A percentile compares a stretch with the other conserved stretches of the same genome.
Conservation (phyloP, 2,797 vertebrate genomes). For the Lindbergichthys nudifrons region DNA sequence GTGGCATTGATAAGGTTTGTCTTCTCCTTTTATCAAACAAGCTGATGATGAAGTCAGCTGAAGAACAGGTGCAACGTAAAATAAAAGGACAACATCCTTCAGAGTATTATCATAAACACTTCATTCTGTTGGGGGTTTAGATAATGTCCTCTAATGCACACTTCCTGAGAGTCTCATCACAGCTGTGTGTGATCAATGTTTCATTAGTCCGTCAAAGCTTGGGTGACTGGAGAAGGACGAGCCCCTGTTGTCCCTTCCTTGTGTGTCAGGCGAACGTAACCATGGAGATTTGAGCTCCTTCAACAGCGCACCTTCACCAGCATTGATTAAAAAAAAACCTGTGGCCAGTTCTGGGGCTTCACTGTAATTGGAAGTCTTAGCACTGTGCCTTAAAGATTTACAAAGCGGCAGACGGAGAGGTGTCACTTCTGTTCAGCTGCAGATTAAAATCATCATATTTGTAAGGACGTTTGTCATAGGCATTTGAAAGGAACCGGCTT, state of each 20-base stretch:
- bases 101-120: conserved; percentile 24
- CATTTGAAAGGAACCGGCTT: neutral
- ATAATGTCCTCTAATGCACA: conserved; percentile 17
- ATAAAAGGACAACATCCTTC: conserved; percentile 8
- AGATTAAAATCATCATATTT: conserved; percentile 3
- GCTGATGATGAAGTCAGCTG: neutral
- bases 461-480: neutral
- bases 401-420: neutral
- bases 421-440: conserved; percentile 1
- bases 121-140: conserved; percentile 18
- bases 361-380: conserved; percentile 56
- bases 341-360: conserved; percentile 38
- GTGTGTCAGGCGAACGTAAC: conserved; percentile 68
- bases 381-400: conserved; percentile 55
- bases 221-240: conserved; percentile 71
- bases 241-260: conserved; percentile 51
- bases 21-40: neutral
- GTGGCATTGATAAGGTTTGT: too few relatives aligned
- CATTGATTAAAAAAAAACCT: conserved; percentile 72
- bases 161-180: conserved; percentile 36
- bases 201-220: conserved; percentile 78
- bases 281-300: conserved; percentile 70
- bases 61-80: conserved; percentile 23
- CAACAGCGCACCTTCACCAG: conserved; percentile 56
- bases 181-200: conserved; percentile 77